Evolutionary conservation across 1,140 invertebrate genomes (phyloP), one percentile per base, ranked within the genome.

Genomic region (Cherax quadricarinatus): DNA sequence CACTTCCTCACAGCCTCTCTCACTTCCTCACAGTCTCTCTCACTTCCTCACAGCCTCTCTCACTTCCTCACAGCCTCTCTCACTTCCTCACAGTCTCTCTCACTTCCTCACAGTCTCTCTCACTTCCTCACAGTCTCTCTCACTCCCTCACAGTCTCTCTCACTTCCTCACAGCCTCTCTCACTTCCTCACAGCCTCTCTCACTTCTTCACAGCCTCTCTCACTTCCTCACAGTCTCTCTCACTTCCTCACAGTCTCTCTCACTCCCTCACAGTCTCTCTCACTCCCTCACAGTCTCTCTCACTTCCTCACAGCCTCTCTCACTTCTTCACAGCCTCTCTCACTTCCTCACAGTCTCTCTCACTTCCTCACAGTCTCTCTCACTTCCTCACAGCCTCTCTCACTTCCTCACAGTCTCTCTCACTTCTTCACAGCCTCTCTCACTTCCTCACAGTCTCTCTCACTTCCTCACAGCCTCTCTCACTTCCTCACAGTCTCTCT

Each of bases 1-100:
- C n/a, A n/a, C n/a, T n/a, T 24, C 24, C 75, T 79, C 75, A n/a
- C 75, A n/a, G 18, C 21, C 73, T 78, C 73, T 78, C 73, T 78
- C 73, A 41, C 30, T 41, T 41, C n/a, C n/a, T n/a, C n/a, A n/a
- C n/a, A n/a, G n/a, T n/a, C n/a, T n/a, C n/a, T n/a, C n/a, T n/a
- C n/a, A n/a, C n/a, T n/a, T n/a, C n/a, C n/a, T n/a, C n/a, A n/a
- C 75, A n/a, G 18, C 30, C 7, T 79, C 7, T 79, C 75, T 79
- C n/a, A n/a, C n/a, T n/a, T 24, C 24, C 75, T 79, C 75, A n/a
- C 75, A n/a, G 18, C 21, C 73, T 78, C 73, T 78, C 73, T 78
- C 73, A 41, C 30, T 41, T 41, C n/a, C n/a, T n/a, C n/a, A n/a
- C n/a, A n/a, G n/a, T n/a, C n/a, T n/a, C n/a, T n/a, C 7, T 79